Evolutionary conservation across 2,797 vertebrate species (phyloP), one percentile per base, ranked within the genome.

Genomic region (Pipistrellus pygmaeus): DNA sequence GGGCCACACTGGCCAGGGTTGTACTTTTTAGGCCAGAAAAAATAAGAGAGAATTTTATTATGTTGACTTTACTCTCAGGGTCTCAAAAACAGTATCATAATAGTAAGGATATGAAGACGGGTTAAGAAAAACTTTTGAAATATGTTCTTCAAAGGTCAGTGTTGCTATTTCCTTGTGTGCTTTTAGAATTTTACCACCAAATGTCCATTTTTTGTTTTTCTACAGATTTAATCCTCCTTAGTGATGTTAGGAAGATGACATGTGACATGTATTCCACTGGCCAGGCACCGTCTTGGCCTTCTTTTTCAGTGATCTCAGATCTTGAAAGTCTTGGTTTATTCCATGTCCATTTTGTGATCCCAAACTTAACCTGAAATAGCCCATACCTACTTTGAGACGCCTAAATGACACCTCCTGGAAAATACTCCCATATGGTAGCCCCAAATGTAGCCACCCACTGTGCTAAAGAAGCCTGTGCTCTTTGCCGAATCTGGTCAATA

Each of bases 21-120:
- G 73, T 32, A 75, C 44, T 51, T 90, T 91, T 64, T 41, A 88
- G 8, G 71, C 27, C 41, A 94, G 89, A 91, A 83, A 94, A 88
- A 90, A 53, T 44, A 92, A 90, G n/a, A 17, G 88, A 60, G 23
- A 85, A 85, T 57, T 94, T 95, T 95, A 35, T 92, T 55, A 85
- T 35, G 81, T 73, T 93, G 27, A 72, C 38, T 83, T 44, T 90
- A 17, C 27, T 86, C 38, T 78, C 32, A 91, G 23, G 13, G 21
- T 91, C 64, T 95, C 86, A 77, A 84, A 90, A 84, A 57, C 32
- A 86, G 21, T 73, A 41, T 84, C 17, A 20, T 35, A 78, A 32
- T 64, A 81, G 14, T 38, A 38, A 76, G 27, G 25, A 64, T 77
- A 84, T 91, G 53, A 90, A 90, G 73, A 95, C 51, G 71, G 18